phyloP scores from a whole-genome alignment of 2,113 vertebrate species.

The Reinhardtius hippoglossoides region DNA sequence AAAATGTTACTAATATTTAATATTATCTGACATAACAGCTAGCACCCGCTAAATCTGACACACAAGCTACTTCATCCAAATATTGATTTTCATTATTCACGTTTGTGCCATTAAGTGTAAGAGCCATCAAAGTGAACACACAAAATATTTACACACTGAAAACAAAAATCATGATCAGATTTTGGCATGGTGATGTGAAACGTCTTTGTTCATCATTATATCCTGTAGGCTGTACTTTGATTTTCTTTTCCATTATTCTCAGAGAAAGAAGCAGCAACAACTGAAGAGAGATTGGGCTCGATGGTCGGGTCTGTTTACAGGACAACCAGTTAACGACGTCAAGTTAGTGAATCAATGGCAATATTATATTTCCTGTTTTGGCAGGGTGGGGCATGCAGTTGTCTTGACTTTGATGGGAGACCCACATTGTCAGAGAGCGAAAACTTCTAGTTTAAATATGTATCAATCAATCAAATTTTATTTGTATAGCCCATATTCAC shows the following conservation, averaged over 20 bases:
- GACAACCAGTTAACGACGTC: conserved; percentile 81
- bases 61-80: too few relatives aligned
- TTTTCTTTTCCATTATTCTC: background rate
- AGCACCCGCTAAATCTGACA: too few relatives aligned
- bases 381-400: background rate
- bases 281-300: conserved; percentile 83
- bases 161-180: background rate
- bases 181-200: background rate
- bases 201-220: background rate
- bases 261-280: conserved; percentile 65
- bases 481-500: too few relatives aligned
- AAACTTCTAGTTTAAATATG: too few relatives aligned
- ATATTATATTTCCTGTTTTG: background rate
- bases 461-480: too few relatives aligned
- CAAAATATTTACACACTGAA: too few relatives aligned
- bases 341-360: conserved; percentile 78
- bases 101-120: background rate
- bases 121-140: background rate
- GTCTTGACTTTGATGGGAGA: too few relatives aligned
- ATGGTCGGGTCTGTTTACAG: conserved; percentile 78
- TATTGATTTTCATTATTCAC: background rate
- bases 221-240: background rate
- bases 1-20: too few relatives aligned
- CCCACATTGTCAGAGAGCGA: too few relatives aligned
- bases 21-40: too few relatives aligned